Evolutionary conservation across 1,140 invertebrate species (phyloP).

Genomic region (Drosophila suzukii): DNA sequence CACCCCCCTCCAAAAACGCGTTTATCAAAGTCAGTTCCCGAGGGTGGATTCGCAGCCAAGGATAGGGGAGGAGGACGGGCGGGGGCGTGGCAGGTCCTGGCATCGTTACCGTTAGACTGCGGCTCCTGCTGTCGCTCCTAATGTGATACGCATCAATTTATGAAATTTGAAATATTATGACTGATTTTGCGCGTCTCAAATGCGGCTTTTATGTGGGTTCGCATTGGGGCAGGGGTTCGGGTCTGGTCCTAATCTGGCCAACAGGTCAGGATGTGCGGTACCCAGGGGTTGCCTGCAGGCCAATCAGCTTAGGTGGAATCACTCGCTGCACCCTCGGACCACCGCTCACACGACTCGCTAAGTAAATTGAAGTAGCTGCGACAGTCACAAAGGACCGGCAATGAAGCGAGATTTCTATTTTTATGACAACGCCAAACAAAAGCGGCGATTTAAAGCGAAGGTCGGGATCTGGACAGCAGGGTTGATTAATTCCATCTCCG

Average conservation of each 20-base stretch:
- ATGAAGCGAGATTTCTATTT: constrained; percentile 59
- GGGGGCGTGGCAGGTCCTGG: constrained; percentile 20
- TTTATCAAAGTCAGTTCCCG: constrained; percentile 75
- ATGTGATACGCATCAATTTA: constrained; percentile 82
- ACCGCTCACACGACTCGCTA: constrained; percentile 9
- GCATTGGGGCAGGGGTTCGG: constrained; percentile 8
- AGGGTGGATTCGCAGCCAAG: constrained; percentile 47
- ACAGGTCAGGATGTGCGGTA: constrained; percentile 24
- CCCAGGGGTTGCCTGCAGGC: constrained; percentile 5
- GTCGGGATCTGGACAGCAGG: constrained; percentile 26
- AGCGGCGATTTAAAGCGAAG: constrained; percentile 53
- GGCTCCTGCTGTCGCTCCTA: constrained; percentile 54
- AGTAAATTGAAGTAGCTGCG: constrained; percentile 54
- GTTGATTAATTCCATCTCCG: constrained; percentile 17
- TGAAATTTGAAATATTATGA: constrained; percentile 82
- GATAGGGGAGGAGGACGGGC: neutral
- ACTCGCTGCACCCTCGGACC: constrained; percentile 19
- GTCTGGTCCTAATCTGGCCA: constrained; percentile 46
- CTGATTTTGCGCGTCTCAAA: constrained; percentile 65
- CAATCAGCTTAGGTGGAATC: constrained; percentile 60
- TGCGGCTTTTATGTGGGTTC: constrained; percentile 25
- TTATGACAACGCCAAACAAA: constrained; percentile 54
- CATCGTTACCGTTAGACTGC: constrained; percentile 55
- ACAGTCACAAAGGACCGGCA: constrained; percentile 52
- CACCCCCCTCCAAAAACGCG: constrained; percentile 45